These are phyloP conservation scores for Manis pentadactyla DNA, from an alignment of 2,797 vertebrate species.

Conservation along the genomic window DNA sequence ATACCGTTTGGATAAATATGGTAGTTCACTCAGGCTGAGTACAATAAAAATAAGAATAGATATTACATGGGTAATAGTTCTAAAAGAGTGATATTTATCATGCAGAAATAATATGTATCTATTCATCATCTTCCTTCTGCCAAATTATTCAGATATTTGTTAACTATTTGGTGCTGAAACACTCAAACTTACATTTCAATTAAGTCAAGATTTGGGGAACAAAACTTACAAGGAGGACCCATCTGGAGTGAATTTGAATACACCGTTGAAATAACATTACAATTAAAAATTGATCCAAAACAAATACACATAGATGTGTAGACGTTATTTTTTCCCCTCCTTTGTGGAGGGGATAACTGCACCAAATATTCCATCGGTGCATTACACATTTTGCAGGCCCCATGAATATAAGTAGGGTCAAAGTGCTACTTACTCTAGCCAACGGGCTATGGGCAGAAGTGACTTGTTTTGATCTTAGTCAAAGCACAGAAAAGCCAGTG, in stretches of 20 bases:
- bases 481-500: neutral
- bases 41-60: neutral
- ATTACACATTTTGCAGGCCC: neutral
- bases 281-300: neutral
- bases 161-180: neutral
- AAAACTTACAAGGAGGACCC: neutral
- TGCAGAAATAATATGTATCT: neutral
- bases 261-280: neutral
- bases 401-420: too few relatives aligned
- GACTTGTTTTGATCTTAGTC: neutral
- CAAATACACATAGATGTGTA: neutral
- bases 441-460: neutral
- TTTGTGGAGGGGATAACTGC: neutral
- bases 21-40: neutral
- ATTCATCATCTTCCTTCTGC: neutral
- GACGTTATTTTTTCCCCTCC: neutral
- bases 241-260: neutral
- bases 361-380: neutral
- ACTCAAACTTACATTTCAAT: neutral
- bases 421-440: neutral
- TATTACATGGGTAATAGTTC: neutral
- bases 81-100: neutral
- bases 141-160: neutral
- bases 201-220: neutral
- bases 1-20: slow-evolving; percentile 2